Percentiles rank a stretch among this genome's conserved stretches.
These are phyloP conservation scores for Etheostoma nigrum DNA, from an alignment of 2,797 vertebrate species.

Conservation along the genomic window DNA sequence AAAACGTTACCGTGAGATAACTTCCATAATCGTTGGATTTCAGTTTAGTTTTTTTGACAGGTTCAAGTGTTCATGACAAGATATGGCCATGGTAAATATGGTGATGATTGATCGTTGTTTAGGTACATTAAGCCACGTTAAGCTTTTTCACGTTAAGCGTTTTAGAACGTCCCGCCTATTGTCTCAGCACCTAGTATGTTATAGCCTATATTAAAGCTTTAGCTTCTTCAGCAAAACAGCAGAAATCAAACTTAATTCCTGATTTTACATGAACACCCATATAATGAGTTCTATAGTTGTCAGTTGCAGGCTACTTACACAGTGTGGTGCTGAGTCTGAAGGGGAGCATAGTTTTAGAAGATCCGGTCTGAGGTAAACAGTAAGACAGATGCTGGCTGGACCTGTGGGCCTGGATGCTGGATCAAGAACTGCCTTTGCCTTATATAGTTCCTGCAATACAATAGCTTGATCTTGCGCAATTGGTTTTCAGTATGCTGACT, in stretches of 20 bases:
- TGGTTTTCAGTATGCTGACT: background rate
- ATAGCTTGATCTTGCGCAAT: background rate
- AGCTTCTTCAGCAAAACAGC: background rate
- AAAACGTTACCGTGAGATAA: no score
- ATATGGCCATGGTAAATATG: no score
- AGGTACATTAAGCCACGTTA: no score
- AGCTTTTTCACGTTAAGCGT: no score
- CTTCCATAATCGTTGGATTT: no score
- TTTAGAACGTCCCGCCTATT: no score
- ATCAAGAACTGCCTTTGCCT: background rate
- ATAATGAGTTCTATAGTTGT: background rate
- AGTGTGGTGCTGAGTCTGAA: slow-evolving; percentile 6
- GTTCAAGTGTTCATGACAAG: no score
- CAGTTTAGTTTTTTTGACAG: no score
- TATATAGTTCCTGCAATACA: background rate
- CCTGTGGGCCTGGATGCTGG: background rate
- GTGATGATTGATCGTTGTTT: no score
- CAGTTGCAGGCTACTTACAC: slow-evolving; percentile 26
- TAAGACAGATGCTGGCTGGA: background rate
- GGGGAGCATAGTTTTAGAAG: slow-evolving; percentile 10
- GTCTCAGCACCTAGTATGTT: no score
- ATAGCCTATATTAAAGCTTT: no score
- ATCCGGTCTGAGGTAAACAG: background rate
- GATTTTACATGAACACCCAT: background rate
- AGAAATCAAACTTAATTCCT: no score